These are phyloP conservation scores for Prunella strophiata DNA, from an alignment of 2,797 vertebrate genomes.

Conservation along the genomic window DNA sequence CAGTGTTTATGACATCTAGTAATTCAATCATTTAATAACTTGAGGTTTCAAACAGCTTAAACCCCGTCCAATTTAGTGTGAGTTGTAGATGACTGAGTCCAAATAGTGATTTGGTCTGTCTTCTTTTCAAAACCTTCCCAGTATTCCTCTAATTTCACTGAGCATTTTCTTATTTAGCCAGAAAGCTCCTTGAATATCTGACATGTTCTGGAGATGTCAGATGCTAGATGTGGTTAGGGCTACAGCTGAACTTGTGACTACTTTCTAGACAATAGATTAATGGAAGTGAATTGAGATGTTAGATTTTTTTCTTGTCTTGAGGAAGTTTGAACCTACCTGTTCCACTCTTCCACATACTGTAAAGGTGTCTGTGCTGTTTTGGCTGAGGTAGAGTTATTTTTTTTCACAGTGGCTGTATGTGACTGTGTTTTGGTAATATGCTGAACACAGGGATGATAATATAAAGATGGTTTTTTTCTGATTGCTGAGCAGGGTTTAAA, in stretches of 20 bases:
- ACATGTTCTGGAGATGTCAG: background rate
- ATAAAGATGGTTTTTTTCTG: background rate
- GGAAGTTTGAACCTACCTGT: background rate
- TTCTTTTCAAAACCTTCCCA: background rate
- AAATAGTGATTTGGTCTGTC: background rate
- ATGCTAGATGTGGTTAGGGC: background rate
- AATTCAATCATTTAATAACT: slow-evolving; percentile 37
- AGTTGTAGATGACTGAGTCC: background rate
- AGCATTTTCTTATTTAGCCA: background rate
- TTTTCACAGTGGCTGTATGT: background rate
- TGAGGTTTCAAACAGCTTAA: background rate
- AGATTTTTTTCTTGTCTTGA: background rate
- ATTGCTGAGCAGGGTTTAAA: background rate
- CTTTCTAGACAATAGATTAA: background rate
- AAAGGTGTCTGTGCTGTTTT: background rate
- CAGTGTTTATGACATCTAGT: slow-evolving; percentile 32
- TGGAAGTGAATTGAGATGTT: background rate
- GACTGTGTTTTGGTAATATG: background rate
- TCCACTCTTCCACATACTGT: background rate
- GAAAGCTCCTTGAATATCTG: background rate
- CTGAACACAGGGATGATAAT: background rate
- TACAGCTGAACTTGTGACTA: background rate
- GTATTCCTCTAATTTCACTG: background rate
- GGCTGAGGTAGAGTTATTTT: background rate
- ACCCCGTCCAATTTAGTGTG: background rate